phyloP scores from a whole-genome alignment of 2,797 vertebrate genomes.

The Peromyscus eremicus region DNA sequence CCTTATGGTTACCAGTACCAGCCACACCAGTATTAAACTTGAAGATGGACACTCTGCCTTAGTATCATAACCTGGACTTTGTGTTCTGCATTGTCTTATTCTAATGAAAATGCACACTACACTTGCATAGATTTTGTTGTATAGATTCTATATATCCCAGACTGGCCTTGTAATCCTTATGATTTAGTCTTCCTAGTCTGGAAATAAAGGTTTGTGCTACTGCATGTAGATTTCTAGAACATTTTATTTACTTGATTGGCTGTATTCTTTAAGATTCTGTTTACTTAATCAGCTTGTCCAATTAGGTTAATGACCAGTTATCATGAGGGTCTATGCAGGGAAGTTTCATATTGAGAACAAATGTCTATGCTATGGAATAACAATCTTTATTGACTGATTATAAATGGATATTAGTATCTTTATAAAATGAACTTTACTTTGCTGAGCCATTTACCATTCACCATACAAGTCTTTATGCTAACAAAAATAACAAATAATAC shows the following conservation, averaged over 20 bases:
- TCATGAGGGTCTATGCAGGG: neutral
- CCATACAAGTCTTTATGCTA: neutral
- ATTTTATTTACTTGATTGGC: slow-evolving; percentile 2
- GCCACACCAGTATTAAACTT: neutral
- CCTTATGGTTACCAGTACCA: too few species aligned
- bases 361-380: neutral
- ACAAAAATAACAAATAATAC: neutral
- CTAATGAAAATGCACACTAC: neutral
- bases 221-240: neutral
- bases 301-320: neutral
- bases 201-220: neutral
- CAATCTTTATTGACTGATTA: neutral
- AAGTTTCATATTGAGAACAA: neutral
- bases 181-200: neutral
- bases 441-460: neutral
- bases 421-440: neutral
- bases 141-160: neutral
- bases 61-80: neutral
- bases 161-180: neutral
- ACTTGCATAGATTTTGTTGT: neutral
- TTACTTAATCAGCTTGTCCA: slow-evolving; percentile 7
- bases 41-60: neutral
- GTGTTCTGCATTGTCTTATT: neutral
- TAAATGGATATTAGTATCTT: neutral
- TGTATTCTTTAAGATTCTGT: neutral